phyloP scores from a whole-genome alignment of 2,797 vertebrate species.

The Sebastes wilsoni region DNA sequence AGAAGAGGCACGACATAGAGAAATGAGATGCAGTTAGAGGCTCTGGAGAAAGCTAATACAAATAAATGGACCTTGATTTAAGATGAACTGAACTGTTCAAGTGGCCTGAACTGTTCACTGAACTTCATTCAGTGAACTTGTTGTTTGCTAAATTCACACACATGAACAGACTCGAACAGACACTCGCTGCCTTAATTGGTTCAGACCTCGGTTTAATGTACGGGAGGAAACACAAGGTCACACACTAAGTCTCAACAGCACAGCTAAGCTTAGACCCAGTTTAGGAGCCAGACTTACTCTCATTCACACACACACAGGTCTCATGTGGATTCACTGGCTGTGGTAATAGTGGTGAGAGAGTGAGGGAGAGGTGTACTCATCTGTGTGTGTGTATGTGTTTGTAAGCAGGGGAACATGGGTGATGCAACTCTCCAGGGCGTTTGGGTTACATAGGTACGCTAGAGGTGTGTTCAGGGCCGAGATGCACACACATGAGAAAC shows the following conservation, averaged over 20 bases:
- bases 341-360: not conserved
- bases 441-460: constrained; percentile 16
- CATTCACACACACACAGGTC: not conserved
- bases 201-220: not conserved
- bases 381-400: not conserved
- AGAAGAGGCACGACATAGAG: not conserved
- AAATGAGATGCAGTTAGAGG: not conserved
- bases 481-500: not conserved
- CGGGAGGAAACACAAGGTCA: not conserved
- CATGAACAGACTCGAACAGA: not conserved
- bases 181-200: not conserved
- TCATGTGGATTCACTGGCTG: not conserved
- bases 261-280: not conserved
- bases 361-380: not conserved
- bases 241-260: not conserved
- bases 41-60: not conserved
- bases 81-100: too few species aligned
- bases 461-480: constrained; percentile 1
- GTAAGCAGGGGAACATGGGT: not conserved
- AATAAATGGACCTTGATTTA: not conserved
- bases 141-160: not conserved
- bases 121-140: not conserved
- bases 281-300: not conserved
- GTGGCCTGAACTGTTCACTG: too few species aligned
- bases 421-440: constrained; percentile 35